Evolutionary conservation across 2,888 invertebrate genomes (phyloP).

Genomic region (Plagodis dolabraria): DNA sequence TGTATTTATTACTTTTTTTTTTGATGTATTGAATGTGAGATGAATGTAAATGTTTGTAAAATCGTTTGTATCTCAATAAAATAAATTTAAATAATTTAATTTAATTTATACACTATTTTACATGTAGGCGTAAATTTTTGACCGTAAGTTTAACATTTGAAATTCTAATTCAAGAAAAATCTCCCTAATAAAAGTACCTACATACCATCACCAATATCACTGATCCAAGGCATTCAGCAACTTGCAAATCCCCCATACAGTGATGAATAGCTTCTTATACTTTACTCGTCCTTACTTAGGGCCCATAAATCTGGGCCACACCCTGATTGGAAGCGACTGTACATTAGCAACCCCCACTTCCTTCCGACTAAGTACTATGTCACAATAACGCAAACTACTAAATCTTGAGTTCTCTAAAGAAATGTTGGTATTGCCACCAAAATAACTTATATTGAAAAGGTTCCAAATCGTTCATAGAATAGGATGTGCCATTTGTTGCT

Average conservation of each 20-base stretch:
- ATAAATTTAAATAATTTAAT: no score
- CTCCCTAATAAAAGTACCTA: background rate
- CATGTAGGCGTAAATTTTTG: background rate
- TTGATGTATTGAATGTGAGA: no score
- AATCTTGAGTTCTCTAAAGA: background rate
- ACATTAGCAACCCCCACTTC: slow-evolving; percentile 34
- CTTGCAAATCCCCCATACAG: slow-evolving; percentile 48
- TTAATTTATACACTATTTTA: no score
- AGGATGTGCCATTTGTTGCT: slow-evolving; percentile 22
- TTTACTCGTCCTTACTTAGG: slow-evolving; percentile 47
- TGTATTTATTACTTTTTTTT: no score
- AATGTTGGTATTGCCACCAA: background rate
- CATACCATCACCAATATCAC: slow-evolving; percentile 28
- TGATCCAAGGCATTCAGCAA: slow-evolving; percentile 13
- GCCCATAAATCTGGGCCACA: slow-evolving; percentile 47
- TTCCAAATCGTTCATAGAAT: slow-evolving; percentile 4
- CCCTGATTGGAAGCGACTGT: slow-evolving; percentile 48
- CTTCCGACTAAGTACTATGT: slow-evolving; percentile 3
- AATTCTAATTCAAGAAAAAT: no score
- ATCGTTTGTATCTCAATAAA: no score
- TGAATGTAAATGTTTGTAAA: no score
- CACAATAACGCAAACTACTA: slow-evolving; percentile 5
- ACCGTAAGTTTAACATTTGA: no score
- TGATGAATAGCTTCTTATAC: slow-evolving; percentile 51
- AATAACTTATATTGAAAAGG: slow-evolving; percentile 10